phyloP scores from a whole-genome alignment of 1,140 invertebrate genomes.

The Leptinotarsa undecemlineata region DNA sequence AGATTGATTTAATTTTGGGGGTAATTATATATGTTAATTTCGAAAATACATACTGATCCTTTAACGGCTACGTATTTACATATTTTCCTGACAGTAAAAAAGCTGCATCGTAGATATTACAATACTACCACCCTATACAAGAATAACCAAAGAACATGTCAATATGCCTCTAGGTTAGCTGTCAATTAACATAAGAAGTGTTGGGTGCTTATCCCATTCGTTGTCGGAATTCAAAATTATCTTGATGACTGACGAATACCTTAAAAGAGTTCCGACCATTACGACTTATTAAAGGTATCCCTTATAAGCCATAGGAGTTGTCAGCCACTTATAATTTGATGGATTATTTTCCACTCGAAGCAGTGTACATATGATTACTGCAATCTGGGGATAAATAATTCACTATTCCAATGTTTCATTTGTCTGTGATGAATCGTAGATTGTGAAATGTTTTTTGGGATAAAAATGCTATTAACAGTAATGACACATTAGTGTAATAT shows the following conservation, averaged over 20 bases:
- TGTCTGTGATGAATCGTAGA: too few species aligned
- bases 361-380: not conserved
- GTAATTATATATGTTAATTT: too few species aligned
- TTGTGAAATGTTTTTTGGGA: too few species aligned
- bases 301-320: not conserved
- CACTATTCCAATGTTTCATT: too few species aligned
- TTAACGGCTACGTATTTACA: too few species aligned
- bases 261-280: constrained; percentile 3
- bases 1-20: too few species aligned
- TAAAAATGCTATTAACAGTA: too few species aligned
- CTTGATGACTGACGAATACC: constrained; percentile 12
- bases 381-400: too few species aligned
- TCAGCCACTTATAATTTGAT: constrained; percentile 13
- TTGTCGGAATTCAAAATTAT: constrained; percentile 14
- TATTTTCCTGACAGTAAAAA: too few species aligned
- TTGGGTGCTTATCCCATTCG: not conserved
- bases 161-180: not conserved
- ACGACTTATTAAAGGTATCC: constrained; percentile 7
- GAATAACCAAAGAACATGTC: not conserved
- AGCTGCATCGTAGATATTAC: too few species aligned
- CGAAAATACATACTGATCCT: too few species aligned
- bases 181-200: constrained; percentile 20
- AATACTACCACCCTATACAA: not conserved
- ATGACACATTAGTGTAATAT: too few species aligned
- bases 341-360: not conserved